A percentile compares a stretch with the other conserved stretches of the same genome.
These are phyloP conservation scores for Anastrepha obliqua DNA, from an alignment of 1,140 invertebrate species.

Conservation along the genomic window DNA sequence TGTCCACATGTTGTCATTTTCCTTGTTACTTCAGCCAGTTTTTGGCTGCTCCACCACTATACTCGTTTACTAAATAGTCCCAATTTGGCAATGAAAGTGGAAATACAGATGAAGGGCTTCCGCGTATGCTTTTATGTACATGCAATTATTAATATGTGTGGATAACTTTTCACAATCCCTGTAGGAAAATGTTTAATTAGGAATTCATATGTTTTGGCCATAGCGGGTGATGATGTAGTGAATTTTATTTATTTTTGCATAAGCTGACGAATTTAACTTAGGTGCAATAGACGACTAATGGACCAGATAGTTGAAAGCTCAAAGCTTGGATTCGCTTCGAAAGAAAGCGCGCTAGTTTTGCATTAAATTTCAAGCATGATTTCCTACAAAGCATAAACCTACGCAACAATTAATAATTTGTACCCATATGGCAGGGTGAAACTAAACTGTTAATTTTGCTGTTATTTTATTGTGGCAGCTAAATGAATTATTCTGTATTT, in stretches of 20 bases:
- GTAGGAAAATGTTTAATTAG: neutral
- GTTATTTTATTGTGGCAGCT: neutral
- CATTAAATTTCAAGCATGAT: no score
- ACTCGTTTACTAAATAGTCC: neutral
- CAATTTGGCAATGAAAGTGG: neutral
- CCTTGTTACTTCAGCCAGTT: neutral
- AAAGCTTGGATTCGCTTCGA: no score
- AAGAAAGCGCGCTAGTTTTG: no score
- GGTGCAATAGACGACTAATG: no score
- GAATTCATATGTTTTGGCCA: no score
- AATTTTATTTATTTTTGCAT: no score
- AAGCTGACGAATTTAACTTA: no score
- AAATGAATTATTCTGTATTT: conserved; percentile 19
- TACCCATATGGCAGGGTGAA: no score
- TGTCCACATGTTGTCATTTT: neutral
- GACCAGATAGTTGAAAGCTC: no score
- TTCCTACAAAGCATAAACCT: no score
- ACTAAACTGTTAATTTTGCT: neutral
- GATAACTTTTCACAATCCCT: neutral
- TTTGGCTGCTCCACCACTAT: neutral
- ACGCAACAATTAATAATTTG: no score
- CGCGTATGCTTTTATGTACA: neutral
- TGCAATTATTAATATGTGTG: neutral
- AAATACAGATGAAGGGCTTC: neutral
- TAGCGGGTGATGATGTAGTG: no score